Conservation (phyloP, 2,113 vertebrate genomes). For the Cyprinus carpio region DNA sequence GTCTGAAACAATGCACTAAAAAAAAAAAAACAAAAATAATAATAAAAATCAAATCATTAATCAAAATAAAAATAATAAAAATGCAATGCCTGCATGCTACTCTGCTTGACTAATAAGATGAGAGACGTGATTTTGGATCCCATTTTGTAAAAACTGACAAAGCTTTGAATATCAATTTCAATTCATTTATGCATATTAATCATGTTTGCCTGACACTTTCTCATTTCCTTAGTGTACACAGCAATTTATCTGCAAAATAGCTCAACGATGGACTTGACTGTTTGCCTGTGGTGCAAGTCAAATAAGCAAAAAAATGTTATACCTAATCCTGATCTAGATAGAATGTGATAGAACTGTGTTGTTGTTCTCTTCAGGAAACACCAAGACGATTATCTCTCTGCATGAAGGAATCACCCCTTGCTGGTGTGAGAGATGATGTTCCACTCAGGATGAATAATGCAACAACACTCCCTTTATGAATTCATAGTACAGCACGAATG, state of each 20-base stretch:
- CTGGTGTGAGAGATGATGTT: constrained; percentile 44
- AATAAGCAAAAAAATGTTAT: constrained; percentile 27
- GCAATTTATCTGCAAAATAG: constrained; percentile 17
- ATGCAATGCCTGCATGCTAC: neutral
- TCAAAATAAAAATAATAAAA: too few species aligned
- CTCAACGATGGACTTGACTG: neutral
- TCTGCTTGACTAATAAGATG: neutral
- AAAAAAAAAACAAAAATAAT: too few species aligned
- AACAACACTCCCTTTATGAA: constrained; percentile 59
- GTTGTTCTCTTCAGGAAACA: constrained; percentile 50
- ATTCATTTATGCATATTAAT: constrained; percentile 22
- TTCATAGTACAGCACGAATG: constrained; percentile 55
- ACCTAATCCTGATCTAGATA: constrained; percentile 40
- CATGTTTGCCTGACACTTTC: constrained; percentile 32
- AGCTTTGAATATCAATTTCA: constrained; percentile 4
- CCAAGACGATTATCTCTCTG: constrained; percentile 32
- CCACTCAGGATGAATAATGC: constrained; percentile 58
- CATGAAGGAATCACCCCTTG: constrained; percentile 43
- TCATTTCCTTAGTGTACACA: constrained; percentile 13
- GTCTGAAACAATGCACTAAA: neutral
- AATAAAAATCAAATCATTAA: too few species aligned
- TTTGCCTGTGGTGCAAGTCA: constrained; percentile 22
- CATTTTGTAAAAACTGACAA: constrained; percentile 9
- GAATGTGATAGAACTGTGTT: constrained; percentile 44
- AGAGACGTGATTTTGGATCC: neutral